Evolutionary conservation across 1,140 invertebrate species (phyloP), one percentile per base, ranked within the genome.

Genomic region (Formica exsecta): DNA sequence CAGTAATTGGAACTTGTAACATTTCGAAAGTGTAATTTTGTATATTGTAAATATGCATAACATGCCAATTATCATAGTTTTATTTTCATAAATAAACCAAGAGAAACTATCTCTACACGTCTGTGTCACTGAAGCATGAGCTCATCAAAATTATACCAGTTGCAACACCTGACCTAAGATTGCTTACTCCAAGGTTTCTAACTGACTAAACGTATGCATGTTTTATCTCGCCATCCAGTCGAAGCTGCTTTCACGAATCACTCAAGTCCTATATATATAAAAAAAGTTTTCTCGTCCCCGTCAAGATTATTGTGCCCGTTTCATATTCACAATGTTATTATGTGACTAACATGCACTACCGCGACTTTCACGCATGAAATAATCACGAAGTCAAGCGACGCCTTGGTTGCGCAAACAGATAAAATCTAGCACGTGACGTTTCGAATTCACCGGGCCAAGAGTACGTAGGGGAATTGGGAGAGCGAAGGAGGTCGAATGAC

Each of bases 321-420:
- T 85, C 80, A 61, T 85, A 74, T 85, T 88, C 86, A 51, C 48
- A 70, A 44, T 54, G 54, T 89, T 86, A 81, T 86, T 76, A 80
- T 86, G 81, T 71, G 87, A 86, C 66, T 68, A 75, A 70, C 70
- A 89, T 71, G 54, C 61, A 11, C 54, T 66, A 19, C 25, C 74
- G 85, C 57, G 75, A 87, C 88, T 90, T 90, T 90, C 88, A 87
- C 89, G 88, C 88, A 87, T 87, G 88, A 79, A 90, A 89, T 80
- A 87, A 81, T 86, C 84, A 73, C 76, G 59, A 51, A 89, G 70
- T 81, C 84, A 61, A 62, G 84, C 76, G 54, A 59, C 65, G 62
- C 61, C 65, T 57, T 64, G 79, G 29, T 89, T 86, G 77, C 85
- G 86, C 65, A 90, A 90, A 51, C 68, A 64, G 51, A 41, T 74